Conservation (phyloP, 2,888 invertebrate species). For the Orthonevra nobilis region DNA sequence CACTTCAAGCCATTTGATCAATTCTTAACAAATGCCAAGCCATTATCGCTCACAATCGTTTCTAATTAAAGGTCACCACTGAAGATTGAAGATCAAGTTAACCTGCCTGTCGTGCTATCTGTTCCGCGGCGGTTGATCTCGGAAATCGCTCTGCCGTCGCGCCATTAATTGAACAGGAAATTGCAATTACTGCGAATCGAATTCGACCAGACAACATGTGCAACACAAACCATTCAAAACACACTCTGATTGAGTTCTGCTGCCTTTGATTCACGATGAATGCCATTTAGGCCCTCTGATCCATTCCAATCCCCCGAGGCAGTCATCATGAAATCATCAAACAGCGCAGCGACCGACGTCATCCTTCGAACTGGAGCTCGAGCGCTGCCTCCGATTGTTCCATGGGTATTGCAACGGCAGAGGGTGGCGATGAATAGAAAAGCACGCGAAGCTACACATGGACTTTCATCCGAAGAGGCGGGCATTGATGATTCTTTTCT, state of each 20-base stretch:
- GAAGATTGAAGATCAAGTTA: slow-evolving; percentile 62
- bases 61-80: slow-evolving; percentile 57
- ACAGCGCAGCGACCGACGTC: slow-evolving; percentile 47
- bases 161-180: slow-evolving; percentile 56
- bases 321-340: slow-evolving; percentile 48
- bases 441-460: slow-evolving; percentile 19
- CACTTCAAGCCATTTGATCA: too few relatives aligned
- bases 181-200: slow-evolving; percentile 48
- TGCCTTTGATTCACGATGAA: slow-evolving; percentile 12
- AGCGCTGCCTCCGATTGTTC: not conserved
- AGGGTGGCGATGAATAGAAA: slow-evolving; percentile 24
- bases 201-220: not conserved
- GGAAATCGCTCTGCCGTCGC: slow-evolving; percentile 3
- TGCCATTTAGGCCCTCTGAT: slow-evolving; percentile 13
- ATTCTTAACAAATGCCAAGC: too few relatives aligned
- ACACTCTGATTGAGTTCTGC: slow-evolving; percentile 19
- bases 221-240: not conserved
- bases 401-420: not conserved
- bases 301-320: slow-evolving; percentile 18
- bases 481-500: not conserved
- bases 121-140: slow-evolving; percentile 11
- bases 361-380: slow-evolving; percentile 24
- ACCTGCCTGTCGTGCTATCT: slow-evolving; percentile 5
- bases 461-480: slow-evolving; percentile 29
- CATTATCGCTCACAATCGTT: slow-evolving; percentile 1